Evolutionary conservation across 2,797 vertebrate genomes (phyloP).

Genomic region (Staurois parvus): DNA sequence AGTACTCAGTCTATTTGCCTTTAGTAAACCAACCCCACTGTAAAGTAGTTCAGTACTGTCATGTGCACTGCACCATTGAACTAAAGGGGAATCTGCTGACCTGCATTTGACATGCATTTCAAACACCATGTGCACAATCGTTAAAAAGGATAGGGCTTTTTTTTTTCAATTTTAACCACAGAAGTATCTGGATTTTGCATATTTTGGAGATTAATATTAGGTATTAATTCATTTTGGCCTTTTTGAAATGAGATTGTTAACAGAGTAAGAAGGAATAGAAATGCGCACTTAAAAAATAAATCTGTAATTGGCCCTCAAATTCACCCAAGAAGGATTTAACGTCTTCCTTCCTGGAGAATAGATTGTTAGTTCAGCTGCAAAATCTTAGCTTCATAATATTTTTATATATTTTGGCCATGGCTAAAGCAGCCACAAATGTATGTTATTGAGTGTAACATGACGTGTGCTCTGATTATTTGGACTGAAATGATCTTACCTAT

Average conservation of each 20-base stretch:
- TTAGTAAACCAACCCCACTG: too few species aligned
- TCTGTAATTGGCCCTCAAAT: conserved; percentile 74
- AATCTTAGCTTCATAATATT: conserved; percentile 77
- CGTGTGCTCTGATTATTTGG: conserved; percentile 74
- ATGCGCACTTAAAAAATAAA: conserved; percentile 66
- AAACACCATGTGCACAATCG: too few species aligned
- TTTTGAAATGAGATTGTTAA: conserved; percentile 4
- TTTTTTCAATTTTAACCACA: background rate
- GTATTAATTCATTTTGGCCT: background rate
- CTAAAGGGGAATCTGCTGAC: too few species aligned
- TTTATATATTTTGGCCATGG: conserved; percentile 76
- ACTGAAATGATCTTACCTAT: conserved; percentile 68
- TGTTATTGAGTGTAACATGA: conserved; percentile 74
- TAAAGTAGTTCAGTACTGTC: too few species aligned
- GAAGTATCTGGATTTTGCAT: background rate
- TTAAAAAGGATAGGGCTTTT: background rate
- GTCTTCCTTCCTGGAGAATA: conserved; percentile 75
- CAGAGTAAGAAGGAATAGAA: conserved; percentile 28
- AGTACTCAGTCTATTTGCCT: too few species aligned
- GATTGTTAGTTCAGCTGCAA: conserved; percentile 80
- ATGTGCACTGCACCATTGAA: too few species aligned
- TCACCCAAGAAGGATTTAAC: conserved; percentile 72
- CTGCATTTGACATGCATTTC: too few species aligned
- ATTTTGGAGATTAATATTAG: background rate
- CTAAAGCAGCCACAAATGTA: conserved; percentile 69